Evolutionary conservation across 2,888 invertebrate species (phyloP).

Genomic region (Drosophila tanythrix): DNA sequence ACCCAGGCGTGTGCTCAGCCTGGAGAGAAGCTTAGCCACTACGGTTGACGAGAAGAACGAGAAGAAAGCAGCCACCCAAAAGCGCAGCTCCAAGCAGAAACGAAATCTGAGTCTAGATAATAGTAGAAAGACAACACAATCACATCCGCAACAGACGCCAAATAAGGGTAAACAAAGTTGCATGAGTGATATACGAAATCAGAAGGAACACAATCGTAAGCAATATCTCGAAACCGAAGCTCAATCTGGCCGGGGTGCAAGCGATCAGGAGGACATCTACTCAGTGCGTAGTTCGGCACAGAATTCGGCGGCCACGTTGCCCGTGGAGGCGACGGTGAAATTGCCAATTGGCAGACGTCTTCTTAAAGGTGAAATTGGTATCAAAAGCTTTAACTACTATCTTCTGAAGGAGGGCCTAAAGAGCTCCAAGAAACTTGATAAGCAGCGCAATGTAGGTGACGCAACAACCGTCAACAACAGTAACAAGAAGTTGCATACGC

Average conservation of each 20-base stretch:
- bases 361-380: conserved; percentile 84
- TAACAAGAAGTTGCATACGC: conserved; percentile 74
- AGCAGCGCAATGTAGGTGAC: conserved; percentile 63
- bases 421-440: conserved; percentile 83
- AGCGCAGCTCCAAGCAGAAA: conserved; percentile 82
- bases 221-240: conserved; percentile 59
- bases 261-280: conserved; percentile 69
- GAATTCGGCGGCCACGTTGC: conserved; percentile 56
- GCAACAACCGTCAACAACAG: background rate
- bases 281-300: conserved; percentile 72
- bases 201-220: conserved; percentile 60
- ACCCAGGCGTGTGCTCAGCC: conserved; percentile 80
- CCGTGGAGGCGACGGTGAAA: conserved; percentile 62
- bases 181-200: conserved; percentile 29
- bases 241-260: conserved; percentile 8
- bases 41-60: conserved; percentile 56
- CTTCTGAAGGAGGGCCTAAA: conserved; percentile 84
- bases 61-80: conserved; percentile 64
- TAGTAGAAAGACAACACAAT: conserved; percentile 49
- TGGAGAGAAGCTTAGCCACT: conserved; percentile 74
- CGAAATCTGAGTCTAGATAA: conserved; percentile 83
- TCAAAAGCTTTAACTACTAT: conserved; percentile 85
- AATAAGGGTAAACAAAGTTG: conserved; percentile 28
- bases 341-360: conserved; percentile 84
- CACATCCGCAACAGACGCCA: conserved; percentile 21